phyloP scores from a whole-genome alignment of 2,797 vertebrate genomes.

The Lycodopsis pacificus region DNA sequence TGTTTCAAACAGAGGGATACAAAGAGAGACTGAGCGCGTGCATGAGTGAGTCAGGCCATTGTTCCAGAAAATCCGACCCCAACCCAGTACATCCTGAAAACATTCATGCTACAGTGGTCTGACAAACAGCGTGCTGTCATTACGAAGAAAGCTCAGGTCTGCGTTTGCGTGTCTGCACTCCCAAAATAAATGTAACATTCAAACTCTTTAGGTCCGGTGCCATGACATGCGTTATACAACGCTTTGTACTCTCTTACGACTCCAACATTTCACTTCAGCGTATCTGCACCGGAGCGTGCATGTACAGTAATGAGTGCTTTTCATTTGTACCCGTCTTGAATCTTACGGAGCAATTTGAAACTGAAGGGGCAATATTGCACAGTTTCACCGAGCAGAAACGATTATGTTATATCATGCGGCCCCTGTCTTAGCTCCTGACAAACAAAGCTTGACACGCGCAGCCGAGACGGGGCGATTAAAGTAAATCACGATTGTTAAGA shows the following conservation, averaged over 20 bases:
- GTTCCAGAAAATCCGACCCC: conserved; percentile 79
- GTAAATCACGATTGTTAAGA: conserved; percentile 66
- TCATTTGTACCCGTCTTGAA: conserved; percentile 20
- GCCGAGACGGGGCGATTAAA: conserved; percentile 64
- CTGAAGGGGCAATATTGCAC: conserved; percentile 31
- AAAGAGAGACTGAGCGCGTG: conserved; percentile 55
- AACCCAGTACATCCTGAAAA: conserved; percentile 74
- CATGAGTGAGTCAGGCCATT: conserved; percentile 72
- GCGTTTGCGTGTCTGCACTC: conserved; percentile 17
- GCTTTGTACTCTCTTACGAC: neutral
- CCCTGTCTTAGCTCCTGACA: conserved; percentile 43
- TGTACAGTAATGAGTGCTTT: neutral
- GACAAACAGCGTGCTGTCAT: conserved; percentile 54
- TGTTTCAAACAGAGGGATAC: conserved; percentile 37
- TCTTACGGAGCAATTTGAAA: conserved; percentile 18
- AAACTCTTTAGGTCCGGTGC: conserved; percentile 14
- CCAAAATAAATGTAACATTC: conserved; percentile 17
- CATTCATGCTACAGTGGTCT: conserved; percentile 63
- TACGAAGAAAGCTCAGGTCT: conserved; percentile 33
- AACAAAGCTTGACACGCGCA: conserved; percentile 46
- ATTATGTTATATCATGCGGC: conserved; percentile 42
- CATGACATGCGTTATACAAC: neutral
- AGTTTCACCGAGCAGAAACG: conserved; percentile 45
- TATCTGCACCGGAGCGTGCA: neutral
- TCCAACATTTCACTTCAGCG: neutral